phyloP scores from a whole-genome alignment of 2,888 invertebrate species.

The Syritta pipiens region DNA sequence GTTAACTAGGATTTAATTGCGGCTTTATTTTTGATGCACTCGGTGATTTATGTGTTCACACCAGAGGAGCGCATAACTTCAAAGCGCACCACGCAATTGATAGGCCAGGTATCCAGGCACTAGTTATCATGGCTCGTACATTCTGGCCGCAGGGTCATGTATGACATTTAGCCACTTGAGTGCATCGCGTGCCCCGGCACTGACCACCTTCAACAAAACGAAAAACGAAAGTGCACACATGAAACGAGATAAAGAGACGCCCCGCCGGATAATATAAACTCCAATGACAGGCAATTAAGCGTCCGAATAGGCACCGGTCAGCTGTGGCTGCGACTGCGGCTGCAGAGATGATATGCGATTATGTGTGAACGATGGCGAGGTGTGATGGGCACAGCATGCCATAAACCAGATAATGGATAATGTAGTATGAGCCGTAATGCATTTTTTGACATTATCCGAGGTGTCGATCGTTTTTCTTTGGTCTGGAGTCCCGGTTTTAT shows the following conservation, averaged over 20 bases:
- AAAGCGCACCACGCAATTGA: slow-evolving; percentile 53
- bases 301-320: slow-evolving; percentile 28
- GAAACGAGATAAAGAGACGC: slow-evolving; percentile 36
- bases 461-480: slow-evolving; percentile 32
- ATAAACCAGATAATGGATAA: slow-evolving; percentile 36
- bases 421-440: slow-evolving; percentile 35
- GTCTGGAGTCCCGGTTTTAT: slow-evolving; percentile 14
- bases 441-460: slow-evolving; percentile 41
- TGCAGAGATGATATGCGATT: slow-evolving; percentile 41
- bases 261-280: slow-evolving; percentile 52
- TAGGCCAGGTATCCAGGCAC: slow-evolving; percentile 4
- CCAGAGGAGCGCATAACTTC: slow-evolving; percentile 28
- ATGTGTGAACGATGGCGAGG: slow-evolving; percentile 40
- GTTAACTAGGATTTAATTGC: slow-evolving; percentile 59
- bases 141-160: slow-evolving; percentile 11
- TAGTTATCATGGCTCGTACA: slow-evolving; percentile 22
- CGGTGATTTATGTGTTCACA: slow-evolving; percentile 43
- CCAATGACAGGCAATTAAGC: slow-evolving; percentile 62
- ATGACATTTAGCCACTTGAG: slow-evolving; percentile 36
- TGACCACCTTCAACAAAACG: slow-evolving; percentile 24
- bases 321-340: slow-evolving; percentile 15
- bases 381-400: slow-evolving; percentile 26
- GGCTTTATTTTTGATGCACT: slow-evolving; percentile 17
- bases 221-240: slow-evolving; percentile 63
- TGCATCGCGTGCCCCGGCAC: slow-evolving; percentile 30